Evolutionary conservation across 2,888 invertebrate species (phyloP).

Genomic region (Myopa tessellatipennis): DNA sequence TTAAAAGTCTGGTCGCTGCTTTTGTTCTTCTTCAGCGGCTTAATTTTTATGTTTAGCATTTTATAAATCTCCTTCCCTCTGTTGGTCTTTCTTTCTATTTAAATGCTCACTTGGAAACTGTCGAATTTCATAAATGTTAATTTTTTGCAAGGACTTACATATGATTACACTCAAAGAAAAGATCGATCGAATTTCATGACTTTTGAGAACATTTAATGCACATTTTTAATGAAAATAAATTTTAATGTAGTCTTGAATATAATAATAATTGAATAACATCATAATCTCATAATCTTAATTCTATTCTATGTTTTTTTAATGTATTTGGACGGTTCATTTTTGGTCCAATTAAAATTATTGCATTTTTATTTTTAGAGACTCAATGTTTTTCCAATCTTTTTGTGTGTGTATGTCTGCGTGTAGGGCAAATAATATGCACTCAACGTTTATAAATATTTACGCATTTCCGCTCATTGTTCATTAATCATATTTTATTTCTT

Average conservation of each 20-base stretch:
- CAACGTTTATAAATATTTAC: no score
- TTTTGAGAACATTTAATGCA: background rate
- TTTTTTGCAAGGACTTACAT: background rate
- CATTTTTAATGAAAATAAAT: background rate
- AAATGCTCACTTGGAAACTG: background rate
- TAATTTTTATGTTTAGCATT: slow-evolving; percentile 13
- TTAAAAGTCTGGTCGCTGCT: background rate
- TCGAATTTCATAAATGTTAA: slow-evolving; percentile 13
- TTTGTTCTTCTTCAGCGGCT: slow-evolving; percentile 9
- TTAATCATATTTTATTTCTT: no score
- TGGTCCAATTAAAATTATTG: no score
- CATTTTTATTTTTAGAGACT: no score
- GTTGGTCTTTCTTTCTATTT: background rate
- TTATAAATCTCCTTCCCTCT: background rate
- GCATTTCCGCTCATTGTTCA: no score
- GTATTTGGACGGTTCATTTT: no score
- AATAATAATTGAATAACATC: no score
- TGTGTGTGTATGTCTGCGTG: no score
- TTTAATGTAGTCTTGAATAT: background rate
- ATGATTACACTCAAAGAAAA: background rate
- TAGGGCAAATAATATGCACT: no score
- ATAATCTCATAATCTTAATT: no score
- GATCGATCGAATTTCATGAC: background rate
- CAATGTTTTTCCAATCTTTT: no score
- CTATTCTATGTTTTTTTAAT: no score